A percentile compares a stretch with the other conserved stretches of the same genome.
These are phyloP conservation scores for Grallaria varia DNA, from an alignment of 2,113 vertebrate genomes.

Conservation along the genomic window DNA sequence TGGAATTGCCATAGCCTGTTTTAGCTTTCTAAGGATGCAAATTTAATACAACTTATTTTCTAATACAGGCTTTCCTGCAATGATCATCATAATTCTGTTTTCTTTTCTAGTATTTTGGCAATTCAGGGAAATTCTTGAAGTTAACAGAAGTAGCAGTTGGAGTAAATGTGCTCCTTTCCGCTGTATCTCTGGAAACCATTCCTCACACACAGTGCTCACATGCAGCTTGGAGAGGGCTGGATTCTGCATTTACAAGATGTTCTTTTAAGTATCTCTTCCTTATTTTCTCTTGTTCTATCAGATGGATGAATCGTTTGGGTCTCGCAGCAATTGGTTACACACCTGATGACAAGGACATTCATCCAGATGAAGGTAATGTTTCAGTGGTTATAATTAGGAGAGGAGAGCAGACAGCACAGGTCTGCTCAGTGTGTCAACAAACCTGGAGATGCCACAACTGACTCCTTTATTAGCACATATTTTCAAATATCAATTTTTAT, in stretches of 20 bases:
- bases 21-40: not conserved
- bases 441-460: not conserved
- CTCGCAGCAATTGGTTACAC: conserved; percentile 91
- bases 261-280: not conserved
- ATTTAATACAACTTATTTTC: not conserved
- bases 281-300: conserved; percentile 33
- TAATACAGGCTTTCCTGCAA: not conserved
- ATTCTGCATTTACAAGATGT: not conserved
- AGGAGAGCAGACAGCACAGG: not conserved
- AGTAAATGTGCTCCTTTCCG: not conserved
- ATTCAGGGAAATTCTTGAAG: not conserved
- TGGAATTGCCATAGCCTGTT: not conserved
- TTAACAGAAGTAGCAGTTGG: not conserved
- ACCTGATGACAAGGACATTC: conserved; percentile 88
- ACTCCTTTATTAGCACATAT: not conserved
- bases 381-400: not conserved
- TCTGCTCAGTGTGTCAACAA: not conserved
- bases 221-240: not conserved
- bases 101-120: not conserved
- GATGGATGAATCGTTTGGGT: conserved; percentile 93
- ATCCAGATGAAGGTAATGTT: conserved; percentile 88
- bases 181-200: not conserved
- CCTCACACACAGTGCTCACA: not conserved
- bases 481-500: not conserved
- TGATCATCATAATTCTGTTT: not conserved